Percentiles rank a stretch among this genome's conserved stretches.
Evolutionary conservation across 1,140 invertebrate genomes (phyloP).

Genomic region (Papilio polytes): DNA sequence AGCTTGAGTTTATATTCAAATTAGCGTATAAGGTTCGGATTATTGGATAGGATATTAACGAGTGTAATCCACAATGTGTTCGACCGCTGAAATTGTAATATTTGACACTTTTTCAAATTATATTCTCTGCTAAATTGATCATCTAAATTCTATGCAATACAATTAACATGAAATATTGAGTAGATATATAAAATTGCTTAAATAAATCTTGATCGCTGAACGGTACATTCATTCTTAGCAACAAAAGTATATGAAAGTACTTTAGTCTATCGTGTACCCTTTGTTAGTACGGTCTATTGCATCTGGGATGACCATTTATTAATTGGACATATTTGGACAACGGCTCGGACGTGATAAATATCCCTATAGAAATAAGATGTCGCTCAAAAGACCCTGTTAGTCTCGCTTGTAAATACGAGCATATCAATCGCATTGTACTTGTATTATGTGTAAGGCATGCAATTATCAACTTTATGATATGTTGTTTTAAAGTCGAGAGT

Average conservation of each 20-base stretch:
- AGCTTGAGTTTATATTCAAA: background rate
- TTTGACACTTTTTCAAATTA: no score
- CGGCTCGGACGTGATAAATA: conserved; percentile 68
- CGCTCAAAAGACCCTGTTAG: conserved; percentile 51
- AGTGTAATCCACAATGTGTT: no score
- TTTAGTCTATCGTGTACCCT: conserved; percentile 45
- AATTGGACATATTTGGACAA: conserved; percentile 77
- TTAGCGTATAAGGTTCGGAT: no score
- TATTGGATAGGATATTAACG: no score
- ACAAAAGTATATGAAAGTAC: background rate
- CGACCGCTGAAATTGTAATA: no score
- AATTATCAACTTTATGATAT: conserved; percentile 1
- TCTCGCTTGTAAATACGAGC: conserved; percentile 44
- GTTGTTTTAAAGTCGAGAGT: background rate
- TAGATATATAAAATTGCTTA: background rate
- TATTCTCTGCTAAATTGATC: no score
- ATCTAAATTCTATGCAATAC: background rate
- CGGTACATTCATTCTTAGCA: background rate
- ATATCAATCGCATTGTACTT: conserved; percentile 43
- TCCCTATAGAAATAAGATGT: conserved; percentile 55
- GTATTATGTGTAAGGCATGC: conserved; percentile 10
- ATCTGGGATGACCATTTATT: conserved; percentile 66
- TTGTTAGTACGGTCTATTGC: conserved; percentile 60
- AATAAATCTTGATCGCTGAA: background rate
- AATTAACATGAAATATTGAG: background rate